A percentile compares a stretch with the other conserved stretches of the same genome.
phyloP scores from a whole-genome alignment of 2,113 vertebrate species.

The Callipepla californica region DNA sequence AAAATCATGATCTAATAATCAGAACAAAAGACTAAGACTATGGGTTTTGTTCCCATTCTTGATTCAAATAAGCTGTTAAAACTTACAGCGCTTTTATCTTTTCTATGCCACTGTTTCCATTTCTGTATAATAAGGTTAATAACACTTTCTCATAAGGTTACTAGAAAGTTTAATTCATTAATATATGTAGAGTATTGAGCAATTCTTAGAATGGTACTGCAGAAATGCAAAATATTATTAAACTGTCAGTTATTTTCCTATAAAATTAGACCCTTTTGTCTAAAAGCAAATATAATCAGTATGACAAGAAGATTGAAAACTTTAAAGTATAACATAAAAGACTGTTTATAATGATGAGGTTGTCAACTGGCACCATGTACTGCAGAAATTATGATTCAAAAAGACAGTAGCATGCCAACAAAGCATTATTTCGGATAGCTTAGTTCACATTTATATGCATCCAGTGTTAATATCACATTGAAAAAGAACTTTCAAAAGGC shows the following conservation, averaged over 20 bases:
- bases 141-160: not conserved
- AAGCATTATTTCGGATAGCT: conserved; percentile 18
- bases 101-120: not conserved
- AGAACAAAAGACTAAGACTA: not conserved
- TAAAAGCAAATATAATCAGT: conserved; percentile 38
- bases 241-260: conserved; percentile 15
- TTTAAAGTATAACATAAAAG: conserved; percentile 43
- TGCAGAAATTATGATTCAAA: conserved; percentile 10
- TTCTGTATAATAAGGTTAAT: not conserved
- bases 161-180: conserved; percentile 35
- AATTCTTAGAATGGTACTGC: not conserved
- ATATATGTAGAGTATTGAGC: not conserved
- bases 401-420: not conserved
- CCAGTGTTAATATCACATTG: not conserved
- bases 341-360: not conserved
- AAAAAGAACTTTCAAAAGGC: not conserved
- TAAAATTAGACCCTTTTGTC: conserved; percentile 39
- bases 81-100: conserved; percentile 13
- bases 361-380: not conserved
- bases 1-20: not conserved
- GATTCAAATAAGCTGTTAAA: not conserved
- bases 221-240: conserved; percentile 39
- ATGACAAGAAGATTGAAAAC: conserved; percentile 42
- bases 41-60: not conserved
- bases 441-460: not conserved